Conservation (phyloP, 2,888 invertebrate genomes). For the Allolobophora icterica region DNA sequence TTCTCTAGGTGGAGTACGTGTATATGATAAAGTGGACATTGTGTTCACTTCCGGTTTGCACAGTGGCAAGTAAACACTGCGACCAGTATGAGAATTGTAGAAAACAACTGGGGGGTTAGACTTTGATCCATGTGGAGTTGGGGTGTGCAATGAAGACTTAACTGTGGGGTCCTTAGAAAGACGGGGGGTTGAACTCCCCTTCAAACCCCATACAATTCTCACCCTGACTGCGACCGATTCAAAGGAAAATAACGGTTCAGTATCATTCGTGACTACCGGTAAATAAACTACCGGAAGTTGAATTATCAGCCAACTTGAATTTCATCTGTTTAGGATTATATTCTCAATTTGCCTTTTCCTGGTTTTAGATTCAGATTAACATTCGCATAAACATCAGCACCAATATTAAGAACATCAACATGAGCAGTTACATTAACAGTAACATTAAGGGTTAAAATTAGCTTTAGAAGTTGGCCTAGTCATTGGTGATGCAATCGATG, state of each 20-base stretch:
- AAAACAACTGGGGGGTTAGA: too few species aligned
- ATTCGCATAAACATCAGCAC: background rate
- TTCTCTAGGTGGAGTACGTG: too few species aligned
- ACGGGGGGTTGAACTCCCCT: too few species aligned
- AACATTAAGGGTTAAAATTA: background rate
- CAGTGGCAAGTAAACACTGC: background rate
- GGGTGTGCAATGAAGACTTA: too few species aligned
- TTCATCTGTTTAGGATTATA: background rate
- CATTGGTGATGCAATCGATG: background rate
- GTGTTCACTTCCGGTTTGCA: background rate
- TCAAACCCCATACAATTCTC: too few species aligned
- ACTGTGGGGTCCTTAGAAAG: too few species aligned
- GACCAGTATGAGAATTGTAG: too few species aligned
- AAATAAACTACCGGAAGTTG: background rate
- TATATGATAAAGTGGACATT: background rate
- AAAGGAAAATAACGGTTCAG: background rate
- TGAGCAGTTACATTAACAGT: background rate
- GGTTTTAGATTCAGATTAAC: background rate
- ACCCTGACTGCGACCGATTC: background rate
- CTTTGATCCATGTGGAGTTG: too few species aligned
- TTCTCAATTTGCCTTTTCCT: background rate
- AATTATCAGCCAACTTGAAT: background rate
- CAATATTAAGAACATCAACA: background rate
- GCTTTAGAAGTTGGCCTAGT: background rate
- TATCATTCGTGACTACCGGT: background rate